A percentile compares a stretch with the other conserved stretches of the same genome.
phyloP scores from a whole-genome alignment of 2,113 vertebrate species.

The Rhinichthys klamathensis region DNA sequence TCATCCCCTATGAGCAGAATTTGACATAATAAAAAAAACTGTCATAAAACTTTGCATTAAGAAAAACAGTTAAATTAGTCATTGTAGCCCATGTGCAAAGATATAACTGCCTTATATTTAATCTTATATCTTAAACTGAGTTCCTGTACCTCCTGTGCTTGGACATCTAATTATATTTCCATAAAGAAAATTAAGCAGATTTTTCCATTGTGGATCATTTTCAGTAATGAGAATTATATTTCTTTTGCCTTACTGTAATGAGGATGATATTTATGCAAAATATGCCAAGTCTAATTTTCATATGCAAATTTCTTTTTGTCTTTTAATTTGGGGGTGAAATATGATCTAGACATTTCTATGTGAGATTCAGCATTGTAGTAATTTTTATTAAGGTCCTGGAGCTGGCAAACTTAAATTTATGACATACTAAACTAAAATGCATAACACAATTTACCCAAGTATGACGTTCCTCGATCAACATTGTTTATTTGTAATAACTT shows the following conservation, averaged over 20 bases:
- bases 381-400: not conserved
- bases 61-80: not conserved
- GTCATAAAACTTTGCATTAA: too few species aligned
- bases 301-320: not conserved
- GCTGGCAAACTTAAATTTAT: not conserved
- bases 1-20: too few species aligned
- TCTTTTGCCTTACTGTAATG: not conserved
- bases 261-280: not conserved
- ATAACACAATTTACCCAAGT: constrained; percentile 1
- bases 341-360: not conserved
- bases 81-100: not conserved
- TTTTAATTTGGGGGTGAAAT: not conserved
- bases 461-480: not conserved
- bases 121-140: not conserved
- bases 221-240: not conserved
- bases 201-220: not conserved
- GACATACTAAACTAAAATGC: not conserved
- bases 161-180: not conserved
- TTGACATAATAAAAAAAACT: too few species aligned
- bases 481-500: not conserved
- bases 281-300: not conserved
- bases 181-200: not conserved
- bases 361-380: not conserved
- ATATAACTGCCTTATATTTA: not conserved
- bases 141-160: not conserved